Percentiles rank a stretch among this genome's conserved stretches.
Conservation (phyloP, 2,797 vertebrate species). For the Anomalospiza imberbis region DNA sequence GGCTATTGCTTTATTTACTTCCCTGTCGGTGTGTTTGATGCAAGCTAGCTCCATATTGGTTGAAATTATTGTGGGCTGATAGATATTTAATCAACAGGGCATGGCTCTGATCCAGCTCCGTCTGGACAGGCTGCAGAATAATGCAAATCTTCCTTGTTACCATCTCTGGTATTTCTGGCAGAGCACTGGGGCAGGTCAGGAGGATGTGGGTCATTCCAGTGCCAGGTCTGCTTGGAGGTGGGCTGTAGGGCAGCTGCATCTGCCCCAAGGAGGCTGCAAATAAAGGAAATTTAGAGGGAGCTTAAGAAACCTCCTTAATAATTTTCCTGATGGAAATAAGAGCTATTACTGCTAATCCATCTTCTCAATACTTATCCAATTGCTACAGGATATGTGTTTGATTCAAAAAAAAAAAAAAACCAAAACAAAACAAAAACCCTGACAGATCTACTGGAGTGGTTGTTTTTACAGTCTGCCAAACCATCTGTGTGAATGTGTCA, state of each 20-base stretch:
- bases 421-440: background rate
- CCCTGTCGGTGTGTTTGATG: background rate
- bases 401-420: background rate
- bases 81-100: constrained; percentile 11
- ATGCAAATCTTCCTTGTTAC: background rate
- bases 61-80: background rate
- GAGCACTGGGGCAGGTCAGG: background rate
- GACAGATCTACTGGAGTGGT: background rate
- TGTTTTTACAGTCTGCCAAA: constrained; percentile 9
- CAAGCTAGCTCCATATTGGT: background rate
- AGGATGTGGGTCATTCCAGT: background rate
- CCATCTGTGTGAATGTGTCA: constrained; percentile 21
- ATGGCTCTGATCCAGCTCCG: constrained; percentile 41
- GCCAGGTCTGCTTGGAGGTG: background rate
- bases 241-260: background rate
- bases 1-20: constrained; percentile 16
- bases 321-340: background rate
- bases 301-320: background rate
- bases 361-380: background rate
- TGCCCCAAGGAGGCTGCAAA: background rate
- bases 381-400: background rate
- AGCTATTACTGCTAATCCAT: background rate
- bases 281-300: background rate
- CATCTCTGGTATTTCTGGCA: constrained; percentile 7
- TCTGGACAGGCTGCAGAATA: constrained; percentile 18